Base-by-base conservation (phyloP, 2,113 vertebrate species). In the Xiphophorus maculatus region DNA sequence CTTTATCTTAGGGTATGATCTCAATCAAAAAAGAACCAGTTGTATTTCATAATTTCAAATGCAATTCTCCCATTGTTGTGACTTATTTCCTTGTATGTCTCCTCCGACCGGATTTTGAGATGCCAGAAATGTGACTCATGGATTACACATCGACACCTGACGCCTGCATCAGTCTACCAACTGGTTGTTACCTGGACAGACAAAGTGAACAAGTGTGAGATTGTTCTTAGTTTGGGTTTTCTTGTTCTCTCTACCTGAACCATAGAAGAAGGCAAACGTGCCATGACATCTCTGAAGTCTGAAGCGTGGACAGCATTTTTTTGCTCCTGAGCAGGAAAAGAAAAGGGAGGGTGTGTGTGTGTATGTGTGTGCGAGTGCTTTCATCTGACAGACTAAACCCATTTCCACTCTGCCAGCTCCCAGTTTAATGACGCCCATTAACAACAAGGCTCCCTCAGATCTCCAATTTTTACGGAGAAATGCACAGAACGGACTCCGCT, bases 381-480 rank as follows among this genome's bases (percentile, higher is more conserved):
- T 64, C 60, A 80, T 82, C 81, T 82, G 83, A 84, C 84, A 85
- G 74, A 54, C 37, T 30, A 63, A 83, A 73, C 77, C 78, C 75
- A 84, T 80, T 83, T 84, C 84, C 84, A 81, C 83, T 69, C 80
- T 60, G 68, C 69, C 66, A 28, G 72, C 81, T 82, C 73, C 74
- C 22, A n/a, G 83, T 82, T 82, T 85, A 87, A 89, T 82, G 87
- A 82, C 4, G 14, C 77, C 42, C 82, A 72, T 80, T 83, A 84
- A 73, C 76, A 17, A 76, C 73, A 54, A 61, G 13, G 44, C 70
- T 66, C n/a, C 65, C 84, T 89, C 71, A 82, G 68, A 89, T 91
- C 81, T 74, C 40, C 62, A 44, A 83, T 90, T 86, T 84, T 51
- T 77, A 86, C 76, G 69, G 63, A 30, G 63, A 75, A 80, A 88